Evolutionary conservation across 2,113 vertebrate genomes (phyloP), one percentile per base, ranked within the genome.

Genomic region (Ramphastos sulfuratus): DNA sequence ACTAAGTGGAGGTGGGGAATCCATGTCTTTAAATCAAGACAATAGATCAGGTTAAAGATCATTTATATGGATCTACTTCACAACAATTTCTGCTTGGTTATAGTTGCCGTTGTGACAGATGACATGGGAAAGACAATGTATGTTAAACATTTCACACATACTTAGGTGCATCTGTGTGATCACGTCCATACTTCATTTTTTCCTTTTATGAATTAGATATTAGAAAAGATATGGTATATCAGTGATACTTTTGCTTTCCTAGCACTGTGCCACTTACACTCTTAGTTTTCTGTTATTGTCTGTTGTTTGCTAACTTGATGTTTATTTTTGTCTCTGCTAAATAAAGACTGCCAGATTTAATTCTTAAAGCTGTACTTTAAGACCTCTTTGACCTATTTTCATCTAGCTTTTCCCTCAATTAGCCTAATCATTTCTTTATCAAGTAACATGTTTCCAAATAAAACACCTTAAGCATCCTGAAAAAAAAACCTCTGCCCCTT

Each of bases 311-410:
- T 95, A 95, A 91, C 85, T 44, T 28, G 54, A 28, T 37, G 58
- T 95, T 96, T 96, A 92, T 96, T 97, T 97, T 95, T 92, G 81
- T 89, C 85, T 73, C 70, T 56, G 91, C 79, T 94, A 90, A 97
- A 96, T 95, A 95, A 96, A 97, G 89, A 55, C 50, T 19, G 54
- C 60, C 82, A 52, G 80, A 86, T 96, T 96, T 96, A 95, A 95
- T 94, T 94, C 69, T 82, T 88, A 92, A 92, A 96, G 94, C 85
- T 88, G 55, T 72, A 86, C 70, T 94, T 93, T 95, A 95, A 94
- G 72, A 87, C 83, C 85, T 90, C 89, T 96, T 95, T 97, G 93
- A 93, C 93, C 90, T 96, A 93, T 97, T 97, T 97, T 92, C 96
- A 87, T 61, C 89, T 84, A 89, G 86, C 94, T 88, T 96, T 95